A percentile compares a stretch with the other conserved stretches of the same genome.
phyloP scores from a whole-genome alignment of 1,140 invertebrate species.

The Diplogasteroides magnus region DNA sequence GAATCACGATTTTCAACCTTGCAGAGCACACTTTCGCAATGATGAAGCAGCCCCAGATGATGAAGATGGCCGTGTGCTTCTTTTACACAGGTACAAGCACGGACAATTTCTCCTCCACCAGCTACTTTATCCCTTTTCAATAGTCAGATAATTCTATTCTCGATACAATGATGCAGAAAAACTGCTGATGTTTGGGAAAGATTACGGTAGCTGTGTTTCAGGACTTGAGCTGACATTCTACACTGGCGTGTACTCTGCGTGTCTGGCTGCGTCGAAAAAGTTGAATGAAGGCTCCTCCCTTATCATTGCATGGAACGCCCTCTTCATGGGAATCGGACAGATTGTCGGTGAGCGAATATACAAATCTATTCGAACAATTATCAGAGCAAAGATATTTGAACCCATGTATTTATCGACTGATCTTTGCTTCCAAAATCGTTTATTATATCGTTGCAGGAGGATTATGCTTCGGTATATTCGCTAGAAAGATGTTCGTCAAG shows the following conservation, averaged over 20 bases:
- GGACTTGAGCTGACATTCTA: conserved; percentile 85
- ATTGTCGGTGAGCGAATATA: conserved; percentile 75
- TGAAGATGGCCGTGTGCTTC: conserved; percentile 22
- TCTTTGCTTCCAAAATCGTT: not conserved
- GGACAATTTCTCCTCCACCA: too few relatives aligned
- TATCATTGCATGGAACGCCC: conserved; percentile 81
- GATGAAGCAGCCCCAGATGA: conserved; percentile 17
- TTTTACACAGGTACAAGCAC: too few relatives aligned
- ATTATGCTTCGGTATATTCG: conserved; percentile 51
- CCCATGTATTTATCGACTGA: too few relatives aligned
- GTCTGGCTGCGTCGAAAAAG: conserved; percentile 73
- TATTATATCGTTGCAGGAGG: conserved; percentile 30
- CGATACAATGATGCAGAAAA: too few relatives aligned
- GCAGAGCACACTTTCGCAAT: conserved; percentile 10
- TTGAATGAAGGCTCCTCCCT: conserved; percentile 74
- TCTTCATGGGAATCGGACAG: conserved; percentile 85
- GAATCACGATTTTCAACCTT: too few relatives aligned
- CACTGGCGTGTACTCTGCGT: conserved; percentile 79
- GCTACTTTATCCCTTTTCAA: too few relatives aligned
- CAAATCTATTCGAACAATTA: too few relatives aligned
- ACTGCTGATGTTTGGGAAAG: too few relatives aligned
- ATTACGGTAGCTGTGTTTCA: too few relatives aligned
- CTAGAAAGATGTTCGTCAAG: too few relatives aligned
- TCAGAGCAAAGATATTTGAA: too few relatives aligned
- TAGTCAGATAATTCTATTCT: too few relatives aligned